These are phyloP conservation scores for Palythoa grandiflora DNA, from an alignment of 92 coral and sea anemone genomes.

Conservation along the genomic window DNA sequence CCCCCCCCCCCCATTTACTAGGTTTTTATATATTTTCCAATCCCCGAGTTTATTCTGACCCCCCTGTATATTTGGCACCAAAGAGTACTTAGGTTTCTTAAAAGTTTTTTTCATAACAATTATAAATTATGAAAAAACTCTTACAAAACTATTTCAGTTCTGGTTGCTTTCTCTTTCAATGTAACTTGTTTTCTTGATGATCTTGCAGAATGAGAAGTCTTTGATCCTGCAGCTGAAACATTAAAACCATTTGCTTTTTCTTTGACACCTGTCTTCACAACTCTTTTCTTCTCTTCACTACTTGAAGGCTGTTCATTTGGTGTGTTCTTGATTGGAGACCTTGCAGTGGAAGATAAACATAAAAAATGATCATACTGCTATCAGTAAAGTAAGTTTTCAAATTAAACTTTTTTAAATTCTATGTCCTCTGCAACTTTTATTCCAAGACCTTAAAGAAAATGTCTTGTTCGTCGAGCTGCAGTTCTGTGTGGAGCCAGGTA, in stretches of 20 bases:
- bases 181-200: background rate
- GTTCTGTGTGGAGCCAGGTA: too few species aligned
- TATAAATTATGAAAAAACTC: background rate
- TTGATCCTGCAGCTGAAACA: background rate
- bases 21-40: too few species aligned
- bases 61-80: too few species aligned
- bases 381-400: too few species aligned
- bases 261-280: background rate
- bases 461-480: too few species aligned
- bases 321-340: background rate
- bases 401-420: too few species aligned
- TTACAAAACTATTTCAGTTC: conserved; percentile 8
- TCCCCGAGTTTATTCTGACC: too few species aligned
- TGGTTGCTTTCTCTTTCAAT: background rate
- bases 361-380: too few species aligned
- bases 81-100: too few species aligned
- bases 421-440: too few species aligned
- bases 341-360: background rate
- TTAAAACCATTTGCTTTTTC: background rate
- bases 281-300: background rate
- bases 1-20: too few species aligned
- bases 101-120: background rate
- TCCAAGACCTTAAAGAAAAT: too few species aligned
- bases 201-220: background rate
- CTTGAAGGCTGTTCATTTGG: background rate